A percentile compares a stretch with the other conserved stretches of the same genome.
Conservation (phyloP, 2,113 vertebrate species). For the Ursus arctos region DNA sequence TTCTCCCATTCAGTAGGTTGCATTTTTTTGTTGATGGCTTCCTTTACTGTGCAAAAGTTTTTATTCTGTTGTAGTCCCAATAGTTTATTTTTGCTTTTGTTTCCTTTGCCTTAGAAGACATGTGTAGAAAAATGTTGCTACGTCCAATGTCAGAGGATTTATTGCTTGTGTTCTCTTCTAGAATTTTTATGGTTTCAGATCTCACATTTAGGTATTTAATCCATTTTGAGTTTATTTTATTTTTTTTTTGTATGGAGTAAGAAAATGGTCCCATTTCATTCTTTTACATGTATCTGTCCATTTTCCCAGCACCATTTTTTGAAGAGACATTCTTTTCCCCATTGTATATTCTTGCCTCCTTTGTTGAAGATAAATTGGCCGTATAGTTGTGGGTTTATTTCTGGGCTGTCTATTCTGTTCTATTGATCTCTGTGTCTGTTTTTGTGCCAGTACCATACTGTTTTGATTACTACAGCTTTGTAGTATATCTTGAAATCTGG, state of each 20-base stretch:
- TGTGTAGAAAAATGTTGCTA: not conserved
- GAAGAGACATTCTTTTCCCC: not conserved
- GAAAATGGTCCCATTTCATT: not conserved
- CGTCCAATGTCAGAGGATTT: not conserved
- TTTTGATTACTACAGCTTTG: not conserved
- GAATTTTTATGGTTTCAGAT: not conserved
- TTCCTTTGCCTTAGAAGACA: not conserved
- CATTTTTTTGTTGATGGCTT: not conserved
- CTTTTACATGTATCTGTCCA: not conserved
- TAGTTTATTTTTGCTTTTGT: not conserved
- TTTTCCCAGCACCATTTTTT: not conserved
- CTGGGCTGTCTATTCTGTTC: not conserved
- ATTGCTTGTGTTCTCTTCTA: not conserved
- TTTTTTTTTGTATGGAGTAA: not conserved
- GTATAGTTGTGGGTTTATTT: not conserved
- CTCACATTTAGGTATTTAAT: not conserved
- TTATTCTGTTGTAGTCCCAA: not conserved
- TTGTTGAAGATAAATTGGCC: not conserved
- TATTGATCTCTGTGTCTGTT: not conserved
- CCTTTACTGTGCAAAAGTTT: not conserved
- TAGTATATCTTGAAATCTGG: not conserved
- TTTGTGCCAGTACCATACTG: not conserved
- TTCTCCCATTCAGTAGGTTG: not conserved
- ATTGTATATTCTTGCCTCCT: not conserved
- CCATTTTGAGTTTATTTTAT: not conserved